Percentiles rank a stretch among this genome's conserved stretches.
Evolutionary conservation across 2,888 invertebrate species (phyloP).

Genomic region (Syrista parreyssii): DNA sequence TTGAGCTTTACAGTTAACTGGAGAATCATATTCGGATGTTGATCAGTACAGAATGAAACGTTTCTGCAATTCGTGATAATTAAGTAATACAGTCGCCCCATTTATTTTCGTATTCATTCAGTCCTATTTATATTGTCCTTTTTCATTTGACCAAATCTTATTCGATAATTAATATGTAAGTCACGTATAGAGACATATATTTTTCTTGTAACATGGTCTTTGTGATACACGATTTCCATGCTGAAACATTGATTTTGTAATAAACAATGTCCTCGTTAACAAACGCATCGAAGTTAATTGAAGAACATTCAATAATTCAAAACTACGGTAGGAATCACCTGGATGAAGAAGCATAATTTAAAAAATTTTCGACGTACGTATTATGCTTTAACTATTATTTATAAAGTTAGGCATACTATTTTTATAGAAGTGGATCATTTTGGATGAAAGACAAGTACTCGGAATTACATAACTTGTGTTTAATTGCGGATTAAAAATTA

Average conservation of each 20-base stretch:
- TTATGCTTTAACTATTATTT: no score
- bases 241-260: neutral
- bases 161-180: neutral
- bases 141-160: neutral
- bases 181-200: neutral
- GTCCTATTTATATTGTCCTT: neutral
- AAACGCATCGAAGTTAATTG: neutral
- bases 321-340: neutral
- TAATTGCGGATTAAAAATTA: neutral
- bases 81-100: neutral
- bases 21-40: neutral
- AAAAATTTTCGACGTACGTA: neutral
- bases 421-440: neutral
- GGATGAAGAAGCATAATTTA: neutral
- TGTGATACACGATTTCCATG: neutral
- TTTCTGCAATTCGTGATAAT: neutral
- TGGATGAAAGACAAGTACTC: neutral
- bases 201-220: neutral
- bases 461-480: neutral
- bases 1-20: constrained; percentile 15
- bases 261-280: neutral
- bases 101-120: neutral
- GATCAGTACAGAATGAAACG: neutral
- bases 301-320: neutral
- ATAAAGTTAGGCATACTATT: neutral